Evolutionary conservation across 1,140 invertebrate species (phyloP), one percentile per base, ranked within the genome.

Genomic region (Laodelphax striatellus): DNA sequence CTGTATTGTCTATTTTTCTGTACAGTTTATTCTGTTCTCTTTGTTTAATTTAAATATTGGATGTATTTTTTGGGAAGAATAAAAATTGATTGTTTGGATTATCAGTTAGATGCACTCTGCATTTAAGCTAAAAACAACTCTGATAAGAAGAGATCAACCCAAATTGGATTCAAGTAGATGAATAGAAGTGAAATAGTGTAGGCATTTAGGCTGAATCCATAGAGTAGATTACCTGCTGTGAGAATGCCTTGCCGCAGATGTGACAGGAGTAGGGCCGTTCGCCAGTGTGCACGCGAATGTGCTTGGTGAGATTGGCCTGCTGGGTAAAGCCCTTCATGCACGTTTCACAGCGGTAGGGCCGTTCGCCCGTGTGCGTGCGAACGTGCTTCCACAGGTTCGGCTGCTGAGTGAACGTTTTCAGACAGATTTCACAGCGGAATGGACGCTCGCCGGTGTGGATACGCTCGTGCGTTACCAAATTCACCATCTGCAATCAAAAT

Each of bases 231-330:
- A 50, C 46, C 13, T 65, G 62, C 68, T 83, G 81, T 11, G 80
- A 78, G 64, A 84, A 84, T 52, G 72, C 72, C 67, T 83, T 84
- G 8, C 75, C 67, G 63, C 82, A 85, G 5, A 82, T 70, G 4
- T 80, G 71, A 63, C 82, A 84, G 34, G 73, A 71, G 52, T 78
- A 83, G 0, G 81, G 82, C 62, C 82, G 82, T 41, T 81, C 75
- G 5, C 57, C 57, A 24, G 86, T 88, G 65, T 90, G 87, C 9
- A 82, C 84, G 8, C 84, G 69, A 8, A 82, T 71, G 64, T 88
- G 85, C 13, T 86, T 85, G 66, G 85, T 85, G 2, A 87, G 67
- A 65, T 86, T 86, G 63, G 86, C 85, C 59, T 85, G 74, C 10
- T 84, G 77, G 34, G 84, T 86, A 64, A 84, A 84, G 52, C 72